Evolutionary conservation across 2,888 invertebrate species (phyloP).

Genomic region (Oscheius sp.): DNA sequence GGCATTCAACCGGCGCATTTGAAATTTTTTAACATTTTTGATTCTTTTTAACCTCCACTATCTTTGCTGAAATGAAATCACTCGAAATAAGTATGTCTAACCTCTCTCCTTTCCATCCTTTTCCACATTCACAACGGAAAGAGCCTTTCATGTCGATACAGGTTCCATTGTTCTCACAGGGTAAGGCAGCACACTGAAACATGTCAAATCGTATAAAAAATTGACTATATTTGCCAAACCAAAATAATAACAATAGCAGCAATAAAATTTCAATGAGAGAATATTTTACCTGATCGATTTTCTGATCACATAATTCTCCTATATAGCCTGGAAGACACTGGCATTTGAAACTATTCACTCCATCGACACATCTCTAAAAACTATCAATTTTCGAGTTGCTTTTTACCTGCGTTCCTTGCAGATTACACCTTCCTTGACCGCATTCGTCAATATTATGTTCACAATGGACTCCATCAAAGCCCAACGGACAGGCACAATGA

Average conservation of each 20-base stretch:
- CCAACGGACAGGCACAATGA: conserved; percentile 89
- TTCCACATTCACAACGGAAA: conserved; percentile 88
- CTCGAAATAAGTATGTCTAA: background rate
- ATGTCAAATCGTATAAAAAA: background rate
- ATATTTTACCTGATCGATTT: conserved; percentile 53
- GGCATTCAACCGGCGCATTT: no score
- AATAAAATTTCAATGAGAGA: background rate
- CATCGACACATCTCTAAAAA: conserved; percentile 83
- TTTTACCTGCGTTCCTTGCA: conserved; percentile 34
- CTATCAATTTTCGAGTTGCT: no score
- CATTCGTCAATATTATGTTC: conserved; percentile 94
- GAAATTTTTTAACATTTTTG: no score
- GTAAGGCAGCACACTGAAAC: conserved; percentile 81
- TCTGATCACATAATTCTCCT: conserved; percentile 83
- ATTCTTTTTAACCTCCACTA: no score
- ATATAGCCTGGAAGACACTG: conserved; percentile 88
- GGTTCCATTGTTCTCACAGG: conserved; percentile 82
- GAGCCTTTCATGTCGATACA: conserved; percentile 76
- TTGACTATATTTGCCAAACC: no score
- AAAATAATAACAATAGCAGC: no score
- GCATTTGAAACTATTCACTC: conserved; percentile 78
- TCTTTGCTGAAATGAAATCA: conserved; percentile 2
- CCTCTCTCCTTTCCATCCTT: conserved; percentile 63
- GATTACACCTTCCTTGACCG: conserved; percentile 70
- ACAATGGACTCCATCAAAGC: conserved; percentile 86